Percentiles rank a stretch among this genome's conserved stretches.
phyloP scores from a whole-genome alignment of 2,888 invertebrate genomes.

The Icerya purchasi region DNA sequence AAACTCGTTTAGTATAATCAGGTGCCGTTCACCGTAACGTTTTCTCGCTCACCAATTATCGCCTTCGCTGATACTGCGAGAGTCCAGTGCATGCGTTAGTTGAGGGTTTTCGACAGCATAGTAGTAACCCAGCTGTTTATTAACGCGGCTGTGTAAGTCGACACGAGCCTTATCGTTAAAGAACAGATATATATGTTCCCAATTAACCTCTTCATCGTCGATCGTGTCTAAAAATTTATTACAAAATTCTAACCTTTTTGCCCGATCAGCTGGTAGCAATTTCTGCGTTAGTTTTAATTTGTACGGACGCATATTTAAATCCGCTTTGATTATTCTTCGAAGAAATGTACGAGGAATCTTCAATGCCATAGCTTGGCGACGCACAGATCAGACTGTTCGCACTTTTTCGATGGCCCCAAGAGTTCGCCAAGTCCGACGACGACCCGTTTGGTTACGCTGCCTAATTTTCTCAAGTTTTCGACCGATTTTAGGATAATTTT shows the following conservation, averaged over 20 bases:
- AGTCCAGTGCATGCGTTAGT: no score
- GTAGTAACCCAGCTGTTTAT: background rate
- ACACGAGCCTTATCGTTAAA: background rate
- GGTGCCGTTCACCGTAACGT: background rate
- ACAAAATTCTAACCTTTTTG: background rate
- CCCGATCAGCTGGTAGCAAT: background rate
- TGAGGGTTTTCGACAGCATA: background rate
- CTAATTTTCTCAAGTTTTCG: no score
- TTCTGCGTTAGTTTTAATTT: background rate
- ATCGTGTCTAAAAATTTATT: background rate
- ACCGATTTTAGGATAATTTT: no score
- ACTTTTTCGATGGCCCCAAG: no score
- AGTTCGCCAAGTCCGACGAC: no score
- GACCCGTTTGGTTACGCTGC: no score
- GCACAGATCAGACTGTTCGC: no score
- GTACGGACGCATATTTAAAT: background rate
- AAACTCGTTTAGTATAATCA: background rate
- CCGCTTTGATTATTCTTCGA: background rate
- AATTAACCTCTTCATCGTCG: background rate
- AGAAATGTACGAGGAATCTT: background rate
- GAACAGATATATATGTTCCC: background rate
- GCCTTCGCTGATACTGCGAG: no score
- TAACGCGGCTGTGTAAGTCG: background rate
- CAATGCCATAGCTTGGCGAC: background rate
- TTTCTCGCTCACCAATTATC: no score